Evolutionary conservation across 2,797 vertebrate genomes (phyloP), one percentile per base, ranked within the genome.

Genomic region (Falco columbarius): DNA sequence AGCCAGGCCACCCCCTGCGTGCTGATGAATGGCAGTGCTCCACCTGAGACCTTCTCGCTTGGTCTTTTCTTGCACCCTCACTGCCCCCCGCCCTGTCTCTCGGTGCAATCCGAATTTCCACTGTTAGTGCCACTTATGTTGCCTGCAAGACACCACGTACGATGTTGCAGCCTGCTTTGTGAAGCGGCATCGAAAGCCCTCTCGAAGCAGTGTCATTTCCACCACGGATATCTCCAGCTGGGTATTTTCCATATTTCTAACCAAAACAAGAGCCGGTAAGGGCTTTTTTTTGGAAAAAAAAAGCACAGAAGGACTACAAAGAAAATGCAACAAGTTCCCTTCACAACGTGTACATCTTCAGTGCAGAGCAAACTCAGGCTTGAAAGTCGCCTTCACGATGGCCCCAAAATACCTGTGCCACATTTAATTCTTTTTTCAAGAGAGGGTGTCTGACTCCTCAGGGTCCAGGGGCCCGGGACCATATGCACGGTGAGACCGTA

Each of bases 31-130:
- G 20, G 23, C 40, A 55, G 47, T 3, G 29, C 27, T 76, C 19
- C 29, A 29, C 0, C 3, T 1, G 1, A 12, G 24, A 52, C 34
- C 42, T 36, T 17, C 36, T 12, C 2, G 3, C 32, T 40, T n/a
- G 17, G 36, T 42, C 22, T 70, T 20, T 42, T 56, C 80, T 29
- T 21, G 32, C 42, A 13, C n/a, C 36, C 34, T 15, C 14, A 9
- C 46, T 42, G 49, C 9, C 24, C 38, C 47, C 55, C 30, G 55
- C 44, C 56, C 61, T 14, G 16, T 27, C 49, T 27, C 26, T 23
- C 2, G 3, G 42, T 83, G 72, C 22, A 56, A 36, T 32, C n/a
- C 18, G 9, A 30, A 30, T 40, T 55, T 21, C 62, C 19, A 16
- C n/a, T 22, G 30, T 52, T 27, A 18, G 3, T 42, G 30, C 24